A percentile compares a stretch with the other conserved stretches of the same genome.
These are phyloP conservation scores for Cephus sareptanus DNA, from an alignment of 2,888 invertebrate genomes.

Conservation along the genomic window DNA sequence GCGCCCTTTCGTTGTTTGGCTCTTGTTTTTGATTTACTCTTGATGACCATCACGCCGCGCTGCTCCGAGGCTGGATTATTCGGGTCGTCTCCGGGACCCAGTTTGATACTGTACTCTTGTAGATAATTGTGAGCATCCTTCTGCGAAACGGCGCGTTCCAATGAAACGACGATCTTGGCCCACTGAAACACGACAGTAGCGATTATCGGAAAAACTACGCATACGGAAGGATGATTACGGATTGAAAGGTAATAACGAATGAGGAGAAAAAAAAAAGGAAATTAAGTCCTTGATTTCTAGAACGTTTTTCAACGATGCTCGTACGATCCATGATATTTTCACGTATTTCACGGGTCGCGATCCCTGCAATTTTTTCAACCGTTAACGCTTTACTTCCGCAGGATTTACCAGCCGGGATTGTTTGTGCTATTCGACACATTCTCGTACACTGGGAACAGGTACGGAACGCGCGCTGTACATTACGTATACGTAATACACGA, in stretches of 20 bases:
- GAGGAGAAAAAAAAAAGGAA: neutral
- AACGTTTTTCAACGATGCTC: neutral
- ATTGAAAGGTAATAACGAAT: neutral
- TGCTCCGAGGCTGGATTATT: conserved; percentile 84
- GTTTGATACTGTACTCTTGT: conserved; percentile 93
- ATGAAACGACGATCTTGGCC: conserved; percentile 97
- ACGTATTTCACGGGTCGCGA: neutral
- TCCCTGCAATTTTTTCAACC: neutral
- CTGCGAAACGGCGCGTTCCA: conserved; percentile 93
- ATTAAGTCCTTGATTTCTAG: neutral
- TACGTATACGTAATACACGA: neutral
- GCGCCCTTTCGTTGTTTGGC: conserved; percentile 97
- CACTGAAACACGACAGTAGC: conserved; percentile 72
- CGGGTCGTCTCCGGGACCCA: conserved; percentile 81
- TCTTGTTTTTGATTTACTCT: conserved; percentile 94
- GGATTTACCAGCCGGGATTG: neutral
- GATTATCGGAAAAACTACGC: neutral
- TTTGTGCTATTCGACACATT: neutral
- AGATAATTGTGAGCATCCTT: conserved; percentile 91
- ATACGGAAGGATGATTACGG: neutral
- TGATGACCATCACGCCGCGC: conserved; percentile 97
- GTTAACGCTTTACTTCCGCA: neutral
- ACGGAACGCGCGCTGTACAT: neutral
- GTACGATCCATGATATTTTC: neutral
- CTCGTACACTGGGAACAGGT: neutral